A percentile compares a stretch with the other conserved stretches of the same genome.
These are phyloP conservation scores for Tetrao urogallus DNA, from an alignment of 2,113 vertebrate genomes.

Conservation along the genomic window DNA sequence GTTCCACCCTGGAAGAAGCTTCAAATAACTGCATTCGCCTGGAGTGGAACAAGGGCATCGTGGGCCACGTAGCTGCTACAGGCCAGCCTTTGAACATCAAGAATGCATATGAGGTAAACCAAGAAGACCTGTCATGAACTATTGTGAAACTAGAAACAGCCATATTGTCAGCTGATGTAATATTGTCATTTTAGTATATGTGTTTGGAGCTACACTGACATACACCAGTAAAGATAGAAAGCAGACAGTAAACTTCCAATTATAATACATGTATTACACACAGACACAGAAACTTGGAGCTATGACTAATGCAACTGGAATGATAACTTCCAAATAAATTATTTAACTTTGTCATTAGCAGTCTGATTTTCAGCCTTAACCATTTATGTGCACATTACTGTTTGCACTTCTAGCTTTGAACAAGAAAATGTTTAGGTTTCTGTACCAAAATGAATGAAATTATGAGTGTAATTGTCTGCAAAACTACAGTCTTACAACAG, in stretches of 20 bases:
- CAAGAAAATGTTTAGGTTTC: not conserved
- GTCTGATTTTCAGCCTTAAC: not conserved
- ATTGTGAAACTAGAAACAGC: not conserved
- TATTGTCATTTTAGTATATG: not conserved
- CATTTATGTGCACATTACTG: not conserved
- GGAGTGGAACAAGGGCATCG: conserved; percentile 98
- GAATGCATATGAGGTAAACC: conserved; percentile 92
- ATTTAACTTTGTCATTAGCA: not conserved
- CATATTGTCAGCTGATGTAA: not conserved
- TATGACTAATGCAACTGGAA: not conserved
- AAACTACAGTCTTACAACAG: not conserved
- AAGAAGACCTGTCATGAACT: not conserved
- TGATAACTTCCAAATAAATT: not conserved
- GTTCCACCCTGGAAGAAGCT: conserved; percentile 94
- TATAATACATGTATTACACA: not conserved
- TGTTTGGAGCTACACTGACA: not conserved
- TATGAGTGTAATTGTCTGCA: not conserved
- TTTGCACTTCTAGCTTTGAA: not conserved
- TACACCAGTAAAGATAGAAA: not conserved
- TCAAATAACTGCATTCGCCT: conserved; percentile 93
- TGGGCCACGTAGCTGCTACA: conserved; percentile 93
- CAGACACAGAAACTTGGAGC: not conserved
- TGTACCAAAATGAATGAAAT: not conserved
- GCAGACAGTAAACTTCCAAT: not conserved
- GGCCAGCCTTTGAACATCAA: conserved; percentile 95